Evolutionary conservation across 1,140 invertebrate genomes (phyloP), one percentile per base, ranked within the genome.

Genomic region (Subanguina moxae): DNA sequence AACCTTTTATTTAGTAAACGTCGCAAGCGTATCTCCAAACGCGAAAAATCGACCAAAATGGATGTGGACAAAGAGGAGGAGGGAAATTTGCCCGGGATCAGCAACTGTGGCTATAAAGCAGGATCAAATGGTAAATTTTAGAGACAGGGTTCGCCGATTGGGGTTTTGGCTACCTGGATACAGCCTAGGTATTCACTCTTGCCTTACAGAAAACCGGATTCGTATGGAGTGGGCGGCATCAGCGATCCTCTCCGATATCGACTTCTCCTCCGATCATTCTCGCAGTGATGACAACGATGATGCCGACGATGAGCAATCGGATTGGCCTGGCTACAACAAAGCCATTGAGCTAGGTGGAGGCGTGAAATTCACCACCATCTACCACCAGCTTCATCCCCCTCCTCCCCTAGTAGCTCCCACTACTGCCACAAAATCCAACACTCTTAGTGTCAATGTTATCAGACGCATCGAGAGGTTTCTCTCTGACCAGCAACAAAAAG

Each of bases 261-360:
- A 57, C 38, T 67, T 56, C 19, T 38, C 27, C 8, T 67, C 30
- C 32, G 62, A 64, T 13, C 23, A 23, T 43, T 48, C 52, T 27
- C 46, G 28, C 19, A 59, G 65, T 27, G 57, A 21, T 17, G 42
- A 48, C 11, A 48, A 70, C 27, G 59, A 56, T 65, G 68, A 70
- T 57, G 68, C 68, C 1, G 68, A 70, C 30, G 68, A 70, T 52
- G 68, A 70, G 28, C 68, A 70, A 59, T 65, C 63, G 7, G 68
- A 70, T 32, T 70, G 64, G 42, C 68, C 68, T 19, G 68, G 48
- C 58, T 64, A 25, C 48, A 52, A 25, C 3, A 38, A 38, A 38
- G 11, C 3, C 11, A 23, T 3, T 11, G 21, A 23, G 52, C 11
- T 28, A 30, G 52, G 52, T 57, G 3, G 11, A 5, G 28, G 3